Percentiles rank a stretch among this genome's conserved stretches.
Evolutionary conservation across 2,888 invertebrate species (phyloP).

Genomic region (Nomada ruficornis): DNA sequence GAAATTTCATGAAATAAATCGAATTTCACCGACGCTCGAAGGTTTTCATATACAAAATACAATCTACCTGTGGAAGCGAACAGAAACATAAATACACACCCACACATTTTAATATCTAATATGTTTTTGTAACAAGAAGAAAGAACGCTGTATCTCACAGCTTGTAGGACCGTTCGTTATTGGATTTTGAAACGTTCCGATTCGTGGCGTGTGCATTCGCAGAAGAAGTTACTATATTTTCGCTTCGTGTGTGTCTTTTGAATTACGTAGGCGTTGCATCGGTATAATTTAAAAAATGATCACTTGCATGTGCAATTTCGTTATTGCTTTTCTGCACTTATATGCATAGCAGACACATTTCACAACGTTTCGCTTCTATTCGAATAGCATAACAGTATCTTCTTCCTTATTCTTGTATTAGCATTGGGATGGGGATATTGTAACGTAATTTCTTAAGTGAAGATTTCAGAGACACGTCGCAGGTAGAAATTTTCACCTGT

Average conservation of each 20-base stretch:
- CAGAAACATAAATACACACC: too few relatives aligned
- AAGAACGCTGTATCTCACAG: background rate
- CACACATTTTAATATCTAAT: too few relatives aligned
- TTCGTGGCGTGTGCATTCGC: background rate
- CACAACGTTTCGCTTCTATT: background rate
- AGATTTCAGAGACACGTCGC: background rate
- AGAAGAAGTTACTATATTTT: constrained; percentile 14
- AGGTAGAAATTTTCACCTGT: background rate
- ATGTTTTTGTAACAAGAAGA: too few relatives aligned
- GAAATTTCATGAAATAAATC: too few relatives aligned
- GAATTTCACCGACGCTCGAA: too few relatives aligned
- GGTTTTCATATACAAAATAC: too few relatives aligned
- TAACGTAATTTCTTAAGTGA: background rate
- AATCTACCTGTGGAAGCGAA: too few relatives aligned
- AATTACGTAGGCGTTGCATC: constrained; percentile 31
- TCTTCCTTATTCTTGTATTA: constrained; percentile 6
- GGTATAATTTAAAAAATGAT: constrained; percentile 23
- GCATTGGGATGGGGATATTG: background rate
- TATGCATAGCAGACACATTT: background rate
- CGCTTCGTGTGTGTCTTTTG: constrained; percentile 15
- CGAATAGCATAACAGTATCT: background rate
- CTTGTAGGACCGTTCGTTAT: background rate
- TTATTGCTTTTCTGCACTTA: constrained; percentile 24
- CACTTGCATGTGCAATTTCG: constrained; percentile 9
- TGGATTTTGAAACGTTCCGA: background rate